Conservation (phyloP, 2,888 invertebrate species). For the Epiblema foenella region DNA sequence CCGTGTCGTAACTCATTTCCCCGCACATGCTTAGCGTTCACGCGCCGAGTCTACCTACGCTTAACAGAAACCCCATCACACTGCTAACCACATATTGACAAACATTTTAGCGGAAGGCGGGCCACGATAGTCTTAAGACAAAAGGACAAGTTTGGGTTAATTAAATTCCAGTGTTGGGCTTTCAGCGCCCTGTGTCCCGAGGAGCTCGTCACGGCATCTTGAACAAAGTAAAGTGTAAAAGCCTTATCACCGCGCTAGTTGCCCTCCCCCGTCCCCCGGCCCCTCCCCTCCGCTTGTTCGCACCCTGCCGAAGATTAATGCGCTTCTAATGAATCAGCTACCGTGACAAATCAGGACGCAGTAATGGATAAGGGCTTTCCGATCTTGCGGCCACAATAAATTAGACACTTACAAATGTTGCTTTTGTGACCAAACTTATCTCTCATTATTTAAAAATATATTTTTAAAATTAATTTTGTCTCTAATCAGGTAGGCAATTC, state of each 20-base stretch:
- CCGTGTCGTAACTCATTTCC: conserved; percentile 38
- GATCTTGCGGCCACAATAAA: conserved; percentile 71
- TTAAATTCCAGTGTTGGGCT: conserved; percentile 76
- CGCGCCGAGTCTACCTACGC: conserved; percentile 32
- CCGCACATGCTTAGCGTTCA: conserved; percentile 4
- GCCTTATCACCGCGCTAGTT: conserved; percentile 72
- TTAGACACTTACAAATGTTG: conserved; percentile 63
- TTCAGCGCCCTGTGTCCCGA: conserved; percentile 63
- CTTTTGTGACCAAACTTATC: conserved; percentile 47
- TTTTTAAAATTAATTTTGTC: background rate
- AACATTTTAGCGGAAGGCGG: conserved; percentile 59
- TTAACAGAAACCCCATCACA: conserved; percentile 49
- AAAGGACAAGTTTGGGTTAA: conserved; percentile 78
- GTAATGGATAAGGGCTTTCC: conserved; percentile 75
- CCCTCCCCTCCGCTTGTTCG: conserved; percentile 48
- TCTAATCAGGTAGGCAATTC: background rate
- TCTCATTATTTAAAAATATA: background rate
- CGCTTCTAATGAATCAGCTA: conserved; percentile 78
- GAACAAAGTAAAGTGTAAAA: conserved; percentile 66
- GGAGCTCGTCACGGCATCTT: conserved; percentile 70
- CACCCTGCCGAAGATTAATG: conserved; percentile 72
- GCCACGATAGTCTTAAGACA: conserved; percentile 57
- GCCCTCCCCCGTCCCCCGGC: conserved; percentile 51
- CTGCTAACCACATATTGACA: conserved; percentile 61
- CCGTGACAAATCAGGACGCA: conserved; percentile 77